These are phyloP conservation scores for Frieseomelitta varia DNA, from an alignment of 1,140 invertebrate genomes.

Conservation along the genomic window DNA sequence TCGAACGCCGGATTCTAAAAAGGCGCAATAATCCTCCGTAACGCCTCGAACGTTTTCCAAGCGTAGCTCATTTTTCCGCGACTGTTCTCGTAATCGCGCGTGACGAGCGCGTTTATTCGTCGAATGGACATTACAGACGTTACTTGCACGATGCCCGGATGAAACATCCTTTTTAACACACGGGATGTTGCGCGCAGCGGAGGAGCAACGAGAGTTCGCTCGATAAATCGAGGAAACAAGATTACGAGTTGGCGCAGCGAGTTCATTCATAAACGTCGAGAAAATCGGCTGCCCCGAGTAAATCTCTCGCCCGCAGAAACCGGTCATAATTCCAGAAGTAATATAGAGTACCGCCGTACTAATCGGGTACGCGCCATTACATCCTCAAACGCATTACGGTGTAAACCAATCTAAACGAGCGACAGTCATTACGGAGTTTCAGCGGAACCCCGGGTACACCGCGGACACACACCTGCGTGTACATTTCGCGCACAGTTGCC, in stretches of 20 bases:
- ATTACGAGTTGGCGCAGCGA: constrained; percentile 15
- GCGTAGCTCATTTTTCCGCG: neutral
- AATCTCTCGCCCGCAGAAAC: constrained; percentile 8
- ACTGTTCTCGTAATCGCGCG: neutral
- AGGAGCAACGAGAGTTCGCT: neutral
- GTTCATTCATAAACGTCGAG: constrained; percentile 23
- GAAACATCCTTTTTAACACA: constrained; percentile 1
- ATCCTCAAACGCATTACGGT: constrained; percentile 56
- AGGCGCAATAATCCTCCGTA: neutral
- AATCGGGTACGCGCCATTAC: constrained; percentile 57
- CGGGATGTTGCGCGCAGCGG: too few relatives aligned
- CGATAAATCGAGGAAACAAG: constrained; percentile 31
- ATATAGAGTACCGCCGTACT: constrained; percentile 46
- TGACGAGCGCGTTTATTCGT: neutral
- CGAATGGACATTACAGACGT: neutral
- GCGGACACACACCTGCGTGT: constrained; percentile 59
- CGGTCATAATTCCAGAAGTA: constrained; percentile 39
- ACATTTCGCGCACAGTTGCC: constrained; percentile 49
- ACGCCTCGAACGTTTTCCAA: neutral
- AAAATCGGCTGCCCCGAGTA: constrained; percentile 21
- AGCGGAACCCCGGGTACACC: constrained; percentile 36
- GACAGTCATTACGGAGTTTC: constrained; percentile 65
- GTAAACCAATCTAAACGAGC: constrained; percentile 66
- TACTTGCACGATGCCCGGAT: neutral
- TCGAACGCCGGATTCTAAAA: too few relatives aligned